phyloP scores from a whole-genome alignment of 2,113 vertebrate species.

The Rattus norvegicus region DNA sequence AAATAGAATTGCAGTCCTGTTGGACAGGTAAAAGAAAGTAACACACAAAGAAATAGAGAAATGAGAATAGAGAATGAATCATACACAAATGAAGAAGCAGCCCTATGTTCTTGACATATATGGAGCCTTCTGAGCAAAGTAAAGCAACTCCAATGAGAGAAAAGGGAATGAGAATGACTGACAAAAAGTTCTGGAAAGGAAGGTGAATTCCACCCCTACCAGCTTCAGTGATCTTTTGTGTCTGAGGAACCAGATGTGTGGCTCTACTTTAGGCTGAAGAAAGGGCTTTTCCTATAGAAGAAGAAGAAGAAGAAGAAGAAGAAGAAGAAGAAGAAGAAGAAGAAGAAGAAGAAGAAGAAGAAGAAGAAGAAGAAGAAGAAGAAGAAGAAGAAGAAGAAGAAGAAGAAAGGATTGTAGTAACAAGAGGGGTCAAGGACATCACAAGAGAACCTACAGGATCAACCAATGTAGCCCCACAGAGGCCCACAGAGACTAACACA shows the following conservation, averaged over 20 bases:
- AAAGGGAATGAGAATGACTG: accelerated
- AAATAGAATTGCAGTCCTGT: neutral
- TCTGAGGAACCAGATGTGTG: neutral
- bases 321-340: neutral
- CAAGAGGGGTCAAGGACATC: neutral
- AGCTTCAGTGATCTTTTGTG: neutral
- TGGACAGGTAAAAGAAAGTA: neutral
- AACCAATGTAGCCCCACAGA: neutral
- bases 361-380: neutral
- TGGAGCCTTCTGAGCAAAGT: neutral
- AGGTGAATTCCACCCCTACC: neutral
- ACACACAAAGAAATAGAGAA: neutral
- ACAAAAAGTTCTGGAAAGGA: neutral
- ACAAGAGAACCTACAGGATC: neutral
- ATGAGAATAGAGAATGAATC: neutral
- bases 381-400: neutral
- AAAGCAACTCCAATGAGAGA: accelerated
- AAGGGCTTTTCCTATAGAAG: neutral
- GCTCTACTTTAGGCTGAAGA: neutral
- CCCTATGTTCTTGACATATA: neutral
- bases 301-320: neutral
- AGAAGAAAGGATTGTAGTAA: neutral
- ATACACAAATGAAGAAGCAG: too few relatives aligned
- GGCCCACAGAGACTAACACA: neutral
- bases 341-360: neutral